phyloP scores from a whole-genome alignment of 2,113 vertebrate species.

The Nothocercus nigrocapillus region DNA sequence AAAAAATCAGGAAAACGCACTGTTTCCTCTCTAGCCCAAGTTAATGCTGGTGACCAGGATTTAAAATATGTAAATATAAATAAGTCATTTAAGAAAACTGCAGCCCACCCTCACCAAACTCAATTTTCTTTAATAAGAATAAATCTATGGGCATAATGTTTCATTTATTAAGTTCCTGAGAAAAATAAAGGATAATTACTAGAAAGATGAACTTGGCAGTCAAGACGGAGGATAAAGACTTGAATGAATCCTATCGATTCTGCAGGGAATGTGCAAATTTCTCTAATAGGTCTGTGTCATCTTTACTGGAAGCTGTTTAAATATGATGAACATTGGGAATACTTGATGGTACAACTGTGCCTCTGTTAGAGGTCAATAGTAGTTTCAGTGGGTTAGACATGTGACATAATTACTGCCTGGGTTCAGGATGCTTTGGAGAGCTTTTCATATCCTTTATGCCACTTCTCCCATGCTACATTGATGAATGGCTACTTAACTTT shows the following conservation, averaged over 20 bases:
- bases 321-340: slow-evolving; percentile 34
- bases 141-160: not conserved
- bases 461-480: not conserved
- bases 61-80: not conserved
- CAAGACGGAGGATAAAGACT: slow-evolving; percentile 13
- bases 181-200: not conserved
- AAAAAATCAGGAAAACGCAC: not conserved
- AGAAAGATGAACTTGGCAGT: slow-evolving; percentile 22
- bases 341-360: slow-evolving; percentile 23
- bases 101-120: not conserved
- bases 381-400: slow-evolving; percentile 37
- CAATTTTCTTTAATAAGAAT: not conserved
- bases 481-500: slow-evolving; percentile 41
- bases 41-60: not conserved
- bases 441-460: slow-evolving; percentile 20
- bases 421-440: slow-evolving; percentile 16
- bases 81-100: not conserved
- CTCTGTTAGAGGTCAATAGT: slow-evolving; percentile 49
- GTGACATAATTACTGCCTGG: slow-evolving; percentile 49
- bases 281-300: slow-evolving; percentile 39
- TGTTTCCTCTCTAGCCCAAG: not conserved
- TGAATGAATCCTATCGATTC: slow-evolving; percentile 6
- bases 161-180: not conserved
- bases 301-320: slow-evolving; percentile 59
- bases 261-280: slow-evolving; percentile 17